Evolutionary conservation across 2,113 vertebrate species (phyloP), one percentile per base, ranked within the genome.

Genomic region (Grammomys dolichurus): DNA sequence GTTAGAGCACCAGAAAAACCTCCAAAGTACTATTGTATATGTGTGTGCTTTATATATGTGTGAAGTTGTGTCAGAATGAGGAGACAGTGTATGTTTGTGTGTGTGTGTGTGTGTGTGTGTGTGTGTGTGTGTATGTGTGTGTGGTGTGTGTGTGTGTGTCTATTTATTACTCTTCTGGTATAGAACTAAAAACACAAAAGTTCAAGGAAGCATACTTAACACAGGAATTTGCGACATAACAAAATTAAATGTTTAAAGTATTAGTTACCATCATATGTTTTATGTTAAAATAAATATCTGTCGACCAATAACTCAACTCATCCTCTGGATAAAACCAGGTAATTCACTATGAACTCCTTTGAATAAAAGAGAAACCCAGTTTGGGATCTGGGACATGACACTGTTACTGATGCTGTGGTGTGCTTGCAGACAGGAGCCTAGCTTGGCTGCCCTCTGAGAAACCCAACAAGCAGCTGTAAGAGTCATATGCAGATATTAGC

Each of bases 221-320:
- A 80, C 1, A 70, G 43, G 56, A 80, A 60, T 26, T 48, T 95
- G 40, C n/a, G 76, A 86, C 51, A 73, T 13, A 54, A 73, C 76
- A 87, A 76, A 94, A 76, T 65, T 2, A 80, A 84, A 73, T 51
- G 13, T 56, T 84, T 87, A 87, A 80, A 93, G 51, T 75, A 69
- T 63, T 86, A 91, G 80, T 96, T 89, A 63, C 24, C 24, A 67
- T 93, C 13, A 65, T 11, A 26, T 63, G 19, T 88, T 87, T 91
- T 77, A 93, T 95, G 76, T 78, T n/a, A 51, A 92, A 33, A 1
- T 33, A 16, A 54, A 12, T 72, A 80, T n/a, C 20, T 87, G 26
- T 12, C 51, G 16, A 77, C 56, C 46, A 77, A 31, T 5, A 96
- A 40, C 6, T 16, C 3, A 28, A n/a, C 65, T 48, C 14, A 13